Percentiles rank a stretch among this genome's conserved stretches.
phyloP scores from a whole-genome alignment of 2,888 invertebrate genomes.

The Diarsia rubi region DNA sequence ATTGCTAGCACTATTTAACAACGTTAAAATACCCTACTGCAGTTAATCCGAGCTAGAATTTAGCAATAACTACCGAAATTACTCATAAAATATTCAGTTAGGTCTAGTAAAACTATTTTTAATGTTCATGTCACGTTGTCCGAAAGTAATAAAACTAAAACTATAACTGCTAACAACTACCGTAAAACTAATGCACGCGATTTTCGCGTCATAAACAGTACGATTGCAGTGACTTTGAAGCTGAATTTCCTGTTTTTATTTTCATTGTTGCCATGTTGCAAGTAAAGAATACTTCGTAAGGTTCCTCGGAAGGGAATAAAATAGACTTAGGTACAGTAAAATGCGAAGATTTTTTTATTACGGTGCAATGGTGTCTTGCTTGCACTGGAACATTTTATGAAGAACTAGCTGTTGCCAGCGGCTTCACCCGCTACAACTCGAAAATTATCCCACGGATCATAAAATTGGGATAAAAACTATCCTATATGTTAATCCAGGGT shows the following conservation, averaged over 20 bases:
- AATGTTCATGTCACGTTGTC: constrained; percentile 46
- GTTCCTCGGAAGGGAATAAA: not conserved
- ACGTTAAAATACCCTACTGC: constrained; percentile 8
- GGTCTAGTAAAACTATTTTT: constrained; percentile 39
- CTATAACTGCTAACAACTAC: constrained; percentile 36
- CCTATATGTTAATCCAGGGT: no score
- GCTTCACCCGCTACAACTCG: no score
- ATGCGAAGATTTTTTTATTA: not conserved
- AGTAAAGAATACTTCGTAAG: not conserved
- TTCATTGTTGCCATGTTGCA: constrained; percentile 1
- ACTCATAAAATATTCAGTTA: constrained; percentile 49
- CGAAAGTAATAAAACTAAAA: constrained; percentile 50
- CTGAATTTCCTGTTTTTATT: constrained; percentile 28
- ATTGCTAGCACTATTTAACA: constrained; percentile 4
- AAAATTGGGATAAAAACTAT: no score
- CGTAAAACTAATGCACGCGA: constrained; percentile 50
- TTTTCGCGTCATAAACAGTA: constrained; percentile 43
- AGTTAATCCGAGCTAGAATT: not conserved
- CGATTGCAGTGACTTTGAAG: constrained; percentile 21
- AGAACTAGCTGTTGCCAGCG: no score
- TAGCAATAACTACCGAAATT: constrained; percentile 25
- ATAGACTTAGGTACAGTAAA: constrained; percentile 2
- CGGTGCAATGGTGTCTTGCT: not conserved
- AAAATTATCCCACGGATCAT: no score
- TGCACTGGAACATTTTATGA: not conserved